phyloP scores from a whole-genome alignment of 30 jellyfish, hydroid and myxozoan genomes.

The Aurelia aurita complex sp. Pacific region DNA sequence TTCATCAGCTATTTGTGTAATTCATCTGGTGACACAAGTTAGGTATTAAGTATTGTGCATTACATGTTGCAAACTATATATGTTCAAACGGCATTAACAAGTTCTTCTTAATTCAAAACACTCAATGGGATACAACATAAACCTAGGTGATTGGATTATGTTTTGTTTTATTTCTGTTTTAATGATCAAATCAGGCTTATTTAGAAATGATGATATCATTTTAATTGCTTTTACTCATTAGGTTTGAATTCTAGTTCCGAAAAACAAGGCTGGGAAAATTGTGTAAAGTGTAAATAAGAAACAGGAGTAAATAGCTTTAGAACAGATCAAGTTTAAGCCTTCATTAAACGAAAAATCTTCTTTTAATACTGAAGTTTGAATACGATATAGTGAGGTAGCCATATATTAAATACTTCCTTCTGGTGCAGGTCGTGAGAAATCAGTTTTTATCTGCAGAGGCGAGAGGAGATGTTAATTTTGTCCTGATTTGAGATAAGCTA shows the following conservation, averaged over 20 bases:
- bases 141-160: background rate
- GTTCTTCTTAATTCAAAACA: background rate
- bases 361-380: no score
- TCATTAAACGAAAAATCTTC: no score
- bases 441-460: no score
- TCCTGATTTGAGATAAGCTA: no score
- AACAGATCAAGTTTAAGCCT: no score
- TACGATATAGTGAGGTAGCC: no score
- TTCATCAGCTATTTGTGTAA: conserved; percentile 23
- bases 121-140: background rate
- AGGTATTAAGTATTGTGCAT: conserved; percentile 11
- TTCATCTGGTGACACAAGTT: conserved; percentile 23
- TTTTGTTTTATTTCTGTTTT: background rate
- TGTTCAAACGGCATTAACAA: background rate
- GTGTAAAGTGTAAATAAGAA: no score
- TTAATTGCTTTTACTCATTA: background rate
- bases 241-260: background rate
- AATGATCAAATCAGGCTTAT: conserved; percentile 1
- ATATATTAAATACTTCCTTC: no score
- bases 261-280: conserved; percentile 3
- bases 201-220: background rate
- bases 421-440: no score
- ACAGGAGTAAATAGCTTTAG: no score
- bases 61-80: conserved; percentile 5
- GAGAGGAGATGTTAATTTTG: no score